These are phyloP conservation scores for Festucalex cinctus DNA, from an alignment of 2,113 vertebrate species.

Conservation along the genomic window DNA sequence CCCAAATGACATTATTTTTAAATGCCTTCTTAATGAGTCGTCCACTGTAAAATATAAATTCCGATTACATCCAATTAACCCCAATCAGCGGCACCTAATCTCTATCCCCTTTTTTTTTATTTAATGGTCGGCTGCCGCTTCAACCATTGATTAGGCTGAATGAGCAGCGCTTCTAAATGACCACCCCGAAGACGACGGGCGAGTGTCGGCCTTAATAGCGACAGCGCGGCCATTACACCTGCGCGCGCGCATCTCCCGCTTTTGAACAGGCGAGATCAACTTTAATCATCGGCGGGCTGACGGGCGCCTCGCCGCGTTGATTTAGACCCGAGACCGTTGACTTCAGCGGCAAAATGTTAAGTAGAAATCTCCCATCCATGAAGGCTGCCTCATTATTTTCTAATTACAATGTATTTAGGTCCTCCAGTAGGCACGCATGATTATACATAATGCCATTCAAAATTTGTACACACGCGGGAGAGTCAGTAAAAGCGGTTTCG, in stretches of 20 bases:
- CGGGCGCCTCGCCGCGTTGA: slow-evolving; percentile 64
- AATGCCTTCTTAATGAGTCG: slow-evolving; percentile 82
- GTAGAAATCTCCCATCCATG: slow-evolving; percentile 74
- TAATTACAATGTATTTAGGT: slow-evolving; percentile 72
- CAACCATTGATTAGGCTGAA: slow-evolving; percentile 87
- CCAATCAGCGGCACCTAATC: slow-evolving; percentile 91
- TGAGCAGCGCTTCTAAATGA: slow-evolving; percentile 89
- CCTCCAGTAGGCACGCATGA: slow-evolving; percentile 58
- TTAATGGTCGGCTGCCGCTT: slow-evolving; percentile 90
- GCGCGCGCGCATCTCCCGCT: slow-evolving; percentile 55
- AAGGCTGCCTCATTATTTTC: slow-evolving; percentile 73
- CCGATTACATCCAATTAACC: slow-evolving; percentile 99
- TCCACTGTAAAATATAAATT: slow-evolving; percentile 90
- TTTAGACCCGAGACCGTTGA: slow-evolving; percentile 72
- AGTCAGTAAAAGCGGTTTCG: not conserved
- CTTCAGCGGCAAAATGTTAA: slow-evolving; percentile 70
- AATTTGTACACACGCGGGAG: slow-evolving; percentile 51
- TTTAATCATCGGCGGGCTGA: slow-evolving; percentile 69
- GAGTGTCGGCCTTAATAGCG: slow-evolving; percentile 80
- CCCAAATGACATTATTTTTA: slow-evolving; percentile 75
- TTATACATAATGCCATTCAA: slow-evolving; percentile 60
- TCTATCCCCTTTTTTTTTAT: slow-evolving; percentile 81
- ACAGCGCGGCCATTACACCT: slow-evolving; percentile 70
- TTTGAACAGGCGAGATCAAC: slow-evolving; percentile 70
- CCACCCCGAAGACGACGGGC: slow-evolving; percentile 80